Conservation (phyloP, 2,113 vertebrate species). For the Galbula dea region DNA sequence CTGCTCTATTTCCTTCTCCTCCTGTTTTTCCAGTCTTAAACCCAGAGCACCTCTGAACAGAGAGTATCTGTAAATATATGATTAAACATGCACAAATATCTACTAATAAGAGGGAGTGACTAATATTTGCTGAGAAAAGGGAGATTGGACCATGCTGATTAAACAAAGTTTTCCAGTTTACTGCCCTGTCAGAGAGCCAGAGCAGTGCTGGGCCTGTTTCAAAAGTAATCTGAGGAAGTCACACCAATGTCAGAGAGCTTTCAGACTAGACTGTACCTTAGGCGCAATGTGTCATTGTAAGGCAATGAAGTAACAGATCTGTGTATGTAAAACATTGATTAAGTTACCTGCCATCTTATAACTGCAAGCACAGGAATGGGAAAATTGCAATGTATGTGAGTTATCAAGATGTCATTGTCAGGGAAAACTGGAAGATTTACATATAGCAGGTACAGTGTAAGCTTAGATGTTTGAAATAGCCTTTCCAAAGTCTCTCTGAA, state of each 20-base stretch:
- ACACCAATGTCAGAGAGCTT: background rate
- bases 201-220: background rate
- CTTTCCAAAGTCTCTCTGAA: background rate
- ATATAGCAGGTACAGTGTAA: background rate
- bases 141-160: fast-evolving
- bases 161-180: background rate
- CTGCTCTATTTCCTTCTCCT: background rate
- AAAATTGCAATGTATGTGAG: fast-evolving
- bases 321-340: background rate
- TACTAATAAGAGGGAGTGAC: background rate
- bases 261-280: background rate
- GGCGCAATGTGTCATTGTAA: background rate
- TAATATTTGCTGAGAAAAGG: background rate
- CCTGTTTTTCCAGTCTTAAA: background rate
- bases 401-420: background rate
- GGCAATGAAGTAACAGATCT: background rate
- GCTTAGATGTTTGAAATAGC: background rate
- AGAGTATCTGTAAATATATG: background rate
- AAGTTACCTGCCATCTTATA: background rate
- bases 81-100: background rate
- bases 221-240: background rate
- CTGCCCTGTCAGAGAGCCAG: background rate
- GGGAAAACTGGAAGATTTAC: background rate
- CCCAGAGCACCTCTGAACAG: background rate
- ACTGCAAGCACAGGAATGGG: background rate